Conservation (phyloP, 2,113 vertebrate genomes). For the Hymenochirus boettgeri region DNA sequence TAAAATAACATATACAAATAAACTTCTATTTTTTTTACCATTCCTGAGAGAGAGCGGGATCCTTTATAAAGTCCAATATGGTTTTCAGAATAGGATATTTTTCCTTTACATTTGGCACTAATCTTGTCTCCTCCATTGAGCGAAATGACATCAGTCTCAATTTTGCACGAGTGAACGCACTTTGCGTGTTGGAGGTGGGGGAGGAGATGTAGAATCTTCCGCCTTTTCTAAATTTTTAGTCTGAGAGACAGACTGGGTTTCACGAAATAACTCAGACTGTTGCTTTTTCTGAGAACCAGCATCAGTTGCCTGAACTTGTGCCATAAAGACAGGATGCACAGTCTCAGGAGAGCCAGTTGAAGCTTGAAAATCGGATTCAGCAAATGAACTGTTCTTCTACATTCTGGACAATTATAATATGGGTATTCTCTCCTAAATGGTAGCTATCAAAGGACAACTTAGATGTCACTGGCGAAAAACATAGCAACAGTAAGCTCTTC, state of each 20-base stretch:
- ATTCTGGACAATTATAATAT: conserved; percentile 32
- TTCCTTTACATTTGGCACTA: conserved; percentile 75
- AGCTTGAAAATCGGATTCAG: conserved; percentile 77
- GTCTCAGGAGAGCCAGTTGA: conserved; percentile 24
- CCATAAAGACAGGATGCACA: conserved; percentile 31
- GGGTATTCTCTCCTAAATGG: conserved; percentile 43
- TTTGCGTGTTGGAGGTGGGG: conserved; percentile 72
- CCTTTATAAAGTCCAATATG: conserved; percentile 84
- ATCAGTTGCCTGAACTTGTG: conserved; percentile 19
- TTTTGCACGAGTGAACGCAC: conserved; percentile 76
- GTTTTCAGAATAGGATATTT: conserved; percentile 81
- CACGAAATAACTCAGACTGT: conserved; percentile 14
- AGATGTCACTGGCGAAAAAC: conserved; percentile 67
- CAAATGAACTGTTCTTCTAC: conserved; percentile 55
- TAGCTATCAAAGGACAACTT: conserved; percentile 40
- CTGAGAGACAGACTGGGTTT: conserved; percentile 37
- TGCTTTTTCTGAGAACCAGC: conserved; percentile 16
- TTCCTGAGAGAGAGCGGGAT: conserved; percentile 77
- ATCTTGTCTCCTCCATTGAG: conserved; percentile 80
- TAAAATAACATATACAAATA: conserved; percentile 6
- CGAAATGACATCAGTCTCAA: conserved; percentile 89
- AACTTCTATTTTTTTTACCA: conserved; percentile 64
- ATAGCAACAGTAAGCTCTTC: conserved; percentile 84
- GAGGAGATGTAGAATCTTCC: conserved; percentile 67
- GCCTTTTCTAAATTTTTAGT: conserved; percentile 43